Conservation (phyloP, 1,140 invertebrate species). For the Bombus confusus region DNA sequence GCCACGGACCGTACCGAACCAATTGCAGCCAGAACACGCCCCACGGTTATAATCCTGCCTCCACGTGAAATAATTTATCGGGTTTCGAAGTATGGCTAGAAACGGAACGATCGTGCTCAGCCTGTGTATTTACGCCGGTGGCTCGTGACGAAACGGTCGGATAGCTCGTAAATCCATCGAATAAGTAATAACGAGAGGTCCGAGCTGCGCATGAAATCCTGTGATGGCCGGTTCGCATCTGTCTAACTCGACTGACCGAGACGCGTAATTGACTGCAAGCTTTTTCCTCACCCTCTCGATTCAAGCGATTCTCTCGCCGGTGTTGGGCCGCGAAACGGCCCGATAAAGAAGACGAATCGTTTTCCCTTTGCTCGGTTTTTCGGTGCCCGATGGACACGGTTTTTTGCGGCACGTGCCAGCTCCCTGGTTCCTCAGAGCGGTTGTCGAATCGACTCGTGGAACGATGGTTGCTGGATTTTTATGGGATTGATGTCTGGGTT, state of each 20-base stretch:
- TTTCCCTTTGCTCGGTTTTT: background rate
- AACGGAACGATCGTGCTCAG: background rate
- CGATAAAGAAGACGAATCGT: slow-evolving; percentile 35
- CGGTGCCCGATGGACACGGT: background rate
- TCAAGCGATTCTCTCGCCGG: background rate
- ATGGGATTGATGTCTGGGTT: background rate
- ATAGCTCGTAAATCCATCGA: slow-evolving; percentile 62
- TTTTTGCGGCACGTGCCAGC: background rate
- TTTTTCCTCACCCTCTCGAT: slow-evolving; percentile 13
- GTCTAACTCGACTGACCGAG: slow-evolving; percentile 28
- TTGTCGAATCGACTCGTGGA: background rate
- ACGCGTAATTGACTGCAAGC: slow-evolving; percentile 45
- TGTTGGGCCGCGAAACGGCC: slow-evolving; percentile 24
- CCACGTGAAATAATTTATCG: slow-evolving; percentile 38
- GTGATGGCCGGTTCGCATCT: slow-evolving; percentile 21
- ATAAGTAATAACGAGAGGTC: slow-evolving; percentile 58
- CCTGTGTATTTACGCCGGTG: slow-evolving; percentile 51
- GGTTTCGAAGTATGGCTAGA: background rate
- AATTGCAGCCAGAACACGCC: background rate
- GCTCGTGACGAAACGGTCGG: slow-evolving; percentile 57
- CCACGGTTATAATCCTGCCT: slow-evolving; percentile 21
- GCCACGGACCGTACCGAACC: background rate
- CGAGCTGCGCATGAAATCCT: slow-evolving; percentile 18
- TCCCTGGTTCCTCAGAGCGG: background rate
- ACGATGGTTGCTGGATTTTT: slow-evolving; percentile 1